A percentile compares a stretch with the other conserved stretches of the same genome.
These are phyloP conservation scores for Carcinoscorpius rotundicauda DNA, from an alignment of 1,140 invertebrate species.

Conservation along the genomic window DNA sequence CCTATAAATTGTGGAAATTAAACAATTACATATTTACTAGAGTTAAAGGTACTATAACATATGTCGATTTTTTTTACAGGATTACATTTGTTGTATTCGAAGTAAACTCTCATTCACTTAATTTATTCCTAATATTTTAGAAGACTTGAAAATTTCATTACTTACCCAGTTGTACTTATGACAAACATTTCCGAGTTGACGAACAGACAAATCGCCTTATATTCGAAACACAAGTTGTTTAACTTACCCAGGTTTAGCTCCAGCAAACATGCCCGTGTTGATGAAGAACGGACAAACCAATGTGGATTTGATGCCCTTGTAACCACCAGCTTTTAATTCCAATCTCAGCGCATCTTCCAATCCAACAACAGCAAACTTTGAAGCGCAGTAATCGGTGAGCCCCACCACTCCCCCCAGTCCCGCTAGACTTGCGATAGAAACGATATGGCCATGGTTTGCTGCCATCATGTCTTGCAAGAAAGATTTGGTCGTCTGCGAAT, in stretches of 20 bases:
- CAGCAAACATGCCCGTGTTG: conserved; percentile 89
- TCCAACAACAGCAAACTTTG: conserved; percentile 85
- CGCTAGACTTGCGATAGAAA: conserved; percentile 86
- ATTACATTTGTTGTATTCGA: too few relatives aligned
- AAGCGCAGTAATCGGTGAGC: conserved; percentile 87
- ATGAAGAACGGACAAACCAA: conserved; percentile 90
- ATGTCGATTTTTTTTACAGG: too few relatives aligned
- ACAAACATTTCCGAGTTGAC: too few relatives aligned
- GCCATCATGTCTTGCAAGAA: conserved; percentile 69
- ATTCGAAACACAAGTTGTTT: too few relatives aligned
- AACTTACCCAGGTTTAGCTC: conserved; percentile 63
- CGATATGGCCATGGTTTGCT: conserved; percentile 78
- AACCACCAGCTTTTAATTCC: conserved; percentile 47
- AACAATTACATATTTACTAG: too few relatives aligned
- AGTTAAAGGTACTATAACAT: too few relatives aligned
- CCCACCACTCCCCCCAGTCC: conserved; percentile 68
- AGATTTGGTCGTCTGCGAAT: conserved; percentile 34
- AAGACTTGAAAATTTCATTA: too few relatives aligned
- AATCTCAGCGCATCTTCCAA: conserved; percentile 73
- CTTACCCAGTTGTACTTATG: too few relatives aligned
- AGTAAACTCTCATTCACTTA: too few relatives aligned
- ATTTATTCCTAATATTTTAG: too few relatives aligned
- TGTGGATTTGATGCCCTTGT: conserved; percentile 67
- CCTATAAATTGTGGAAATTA: too few relatives aligned
- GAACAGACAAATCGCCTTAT: too few relatives aligned